Evolutionary conservation across 2,797 vertebrate species (phyloP).

Genomic region (Acanthornis magna): DNA sequence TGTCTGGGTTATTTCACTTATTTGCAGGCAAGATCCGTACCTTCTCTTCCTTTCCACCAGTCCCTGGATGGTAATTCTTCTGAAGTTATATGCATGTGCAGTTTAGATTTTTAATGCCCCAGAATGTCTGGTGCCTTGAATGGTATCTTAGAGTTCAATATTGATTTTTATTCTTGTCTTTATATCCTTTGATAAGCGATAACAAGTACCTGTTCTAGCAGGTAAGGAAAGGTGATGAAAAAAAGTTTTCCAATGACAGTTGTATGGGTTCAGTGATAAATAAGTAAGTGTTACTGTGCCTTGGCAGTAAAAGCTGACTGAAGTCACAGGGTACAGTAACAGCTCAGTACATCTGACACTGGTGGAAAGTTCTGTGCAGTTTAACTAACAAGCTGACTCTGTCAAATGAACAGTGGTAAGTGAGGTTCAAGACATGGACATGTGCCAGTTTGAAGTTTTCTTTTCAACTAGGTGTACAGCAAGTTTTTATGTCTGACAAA

Average conservation of each 20-base stretch:
- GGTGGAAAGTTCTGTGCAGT: slow-evolving; percentile 13
- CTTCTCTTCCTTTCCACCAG: background rate
- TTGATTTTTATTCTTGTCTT: background rate
- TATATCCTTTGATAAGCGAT: background rate
- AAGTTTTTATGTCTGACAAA: background rate
- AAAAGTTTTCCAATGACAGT: background rate
- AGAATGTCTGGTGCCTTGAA: background rate
- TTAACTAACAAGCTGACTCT: slow-evolving; percentile 34
- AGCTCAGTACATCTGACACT: background rate
- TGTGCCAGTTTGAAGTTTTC: background rate
- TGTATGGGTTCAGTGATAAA: background rate
- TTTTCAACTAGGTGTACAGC: background rate
- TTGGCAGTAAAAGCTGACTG: slow-evolving; percentile 30
- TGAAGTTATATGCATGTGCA: background rate
- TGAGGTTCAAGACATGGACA: background rate
- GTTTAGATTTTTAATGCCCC: background rate
- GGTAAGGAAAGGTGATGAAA: background rate
- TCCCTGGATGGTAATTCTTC: slow-evolving; percentile 17
- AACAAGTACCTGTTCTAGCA: background rate
- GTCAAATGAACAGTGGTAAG: background rate
- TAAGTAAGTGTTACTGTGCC: background rate
- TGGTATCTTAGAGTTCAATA: background rate
- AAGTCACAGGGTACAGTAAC: background rate
- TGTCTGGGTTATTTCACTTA: slow-evolving; percentile 16
- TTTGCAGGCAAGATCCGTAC: background rate